Percentiles rank a stretch among this genome's conserved stretches.
Conservation (phyloP, 2,113 vertebrate species). For the Thinocorus orbignyianus region DNA sequence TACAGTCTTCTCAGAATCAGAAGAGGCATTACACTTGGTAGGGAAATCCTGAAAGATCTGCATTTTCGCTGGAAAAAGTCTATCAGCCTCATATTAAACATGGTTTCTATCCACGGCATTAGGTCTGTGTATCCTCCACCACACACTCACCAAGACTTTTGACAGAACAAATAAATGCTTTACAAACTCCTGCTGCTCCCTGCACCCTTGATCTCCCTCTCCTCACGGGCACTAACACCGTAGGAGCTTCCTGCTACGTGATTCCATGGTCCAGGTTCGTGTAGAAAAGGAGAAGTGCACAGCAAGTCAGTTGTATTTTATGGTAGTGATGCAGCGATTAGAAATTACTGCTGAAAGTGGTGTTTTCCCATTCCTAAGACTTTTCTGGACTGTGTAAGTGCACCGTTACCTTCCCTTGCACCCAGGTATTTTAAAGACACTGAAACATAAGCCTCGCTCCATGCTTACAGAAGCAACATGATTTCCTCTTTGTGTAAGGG, state of each 20-base stretch:
- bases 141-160: accelerated
- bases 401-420: not conserved
- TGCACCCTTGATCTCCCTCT: not conserved
- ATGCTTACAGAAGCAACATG: accelerated
- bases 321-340: not conserved
- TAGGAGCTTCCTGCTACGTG: not conserved
- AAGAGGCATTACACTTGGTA: not conserved
- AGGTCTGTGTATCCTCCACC: not conserved
- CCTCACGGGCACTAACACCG: not conserved
- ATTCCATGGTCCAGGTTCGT: not conserved
- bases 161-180: not conserved
- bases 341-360: not conserved
- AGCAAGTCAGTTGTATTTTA: not conserved
- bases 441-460: not conserved
- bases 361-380: not conserved
- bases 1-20: not conserved
- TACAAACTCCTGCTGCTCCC: not conserved
- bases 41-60: not conserved
- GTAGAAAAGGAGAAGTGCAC: not conserved
- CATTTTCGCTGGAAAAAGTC: not conserved
- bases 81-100: not conserved
- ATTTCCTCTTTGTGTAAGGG: not conserved
- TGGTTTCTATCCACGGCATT: not conserved
- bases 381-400: not conserved
- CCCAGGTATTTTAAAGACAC: not conserved